These are phyloP conservation scores for Lasioglossum marginatum DNA, from an alignment of 2,888 invertebrate species.

Conservation along the genomic window DNA sequence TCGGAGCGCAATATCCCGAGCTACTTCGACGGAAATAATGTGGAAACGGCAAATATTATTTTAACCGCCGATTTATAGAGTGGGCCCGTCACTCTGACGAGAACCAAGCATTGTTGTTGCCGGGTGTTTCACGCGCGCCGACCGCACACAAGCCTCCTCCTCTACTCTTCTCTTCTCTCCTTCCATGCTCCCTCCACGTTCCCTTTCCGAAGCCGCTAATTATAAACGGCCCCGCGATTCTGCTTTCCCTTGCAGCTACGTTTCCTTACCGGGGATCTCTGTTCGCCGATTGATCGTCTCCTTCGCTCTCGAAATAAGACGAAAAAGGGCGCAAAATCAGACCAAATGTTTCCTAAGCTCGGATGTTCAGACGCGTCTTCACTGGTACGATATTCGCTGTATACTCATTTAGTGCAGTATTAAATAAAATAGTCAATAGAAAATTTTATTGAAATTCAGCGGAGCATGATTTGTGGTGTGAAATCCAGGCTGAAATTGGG, in stretches of 20 bases:
- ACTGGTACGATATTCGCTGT: not conserved
- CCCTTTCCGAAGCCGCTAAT: conserved; percentile 41
- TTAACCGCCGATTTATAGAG: conserved; percentile 78
- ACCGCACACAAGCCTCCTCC: conserved; percentile 20
- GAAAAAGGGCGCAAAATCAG: not conserved
- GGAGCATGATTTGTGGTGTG: not conserved
- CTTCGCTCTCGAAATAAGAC: not conserved
- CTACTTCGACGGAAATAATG: conserved; percentile 70
- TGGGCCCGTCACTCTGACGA: conserved; percentile 75
- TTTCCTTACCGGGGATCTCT: not conserved
- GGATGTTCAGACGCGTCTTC: not conserved
- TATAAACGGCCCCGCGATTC: conserved; percentile 43
- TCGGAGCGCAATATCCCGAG: conserved; percentile 27
- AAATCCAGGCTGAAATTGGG: not conserved
- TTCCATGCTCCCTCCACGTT: not conserved
- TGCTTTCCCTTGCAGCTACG: not conserved
- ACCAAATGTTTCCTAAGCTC: not conserved
- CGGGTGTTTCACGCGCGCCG: not conserved
- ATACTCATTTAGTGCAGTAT: no score
- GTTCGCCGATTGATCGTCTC: not conserved
- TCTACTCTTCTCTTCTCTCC: not conserved
- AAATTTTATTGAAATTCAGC: not conserved
- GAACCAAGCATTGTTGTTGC: conserved; percentile 70
- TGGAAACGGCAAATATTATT: conserved; percentile 79
- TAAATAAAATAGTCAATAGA: no score